These are phyloP conservation scores for Epizoanthus scotinus DNA, from an alignment of 92 coral and sea anemone species.

Conservation along the genomic window DNA sequence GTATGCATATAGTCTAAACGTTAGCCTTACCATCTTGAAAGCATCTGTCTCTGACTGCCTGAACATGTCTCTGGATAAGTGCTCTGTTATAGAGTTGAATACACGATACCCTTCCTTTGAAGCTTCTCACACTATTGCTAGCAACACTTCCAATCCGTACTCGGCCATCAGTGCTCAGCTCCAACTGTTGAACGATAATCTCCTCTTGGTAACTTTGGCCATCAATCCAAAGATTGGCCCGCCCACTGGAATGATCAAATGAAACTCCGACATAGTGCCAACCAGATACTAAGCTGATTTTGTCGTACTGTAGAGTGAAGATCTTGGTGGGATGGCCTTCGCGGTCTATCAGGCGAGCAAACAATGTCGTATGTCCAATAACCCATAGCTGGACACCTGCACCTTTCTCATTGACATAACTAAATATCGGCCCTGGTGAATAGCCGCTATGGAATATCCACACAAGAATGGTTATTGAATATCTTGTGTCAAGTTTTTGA, in stretches of 20 bases:
- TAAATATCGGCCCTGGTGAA: slow-evolving; percentile 67
- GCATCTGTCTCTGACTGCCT: slow-evolving; percentile 63
- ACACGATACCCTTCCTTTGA: slow-evolving; percentile 78
- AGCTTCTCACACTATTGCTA: slow-evolving; percentile 45
- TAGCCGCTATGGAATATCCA: slow-evolving; percentile 68
- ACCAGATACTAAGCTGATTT: slow-evolving; percentile 36
- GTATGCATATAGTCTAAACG: too few relatives aligned
- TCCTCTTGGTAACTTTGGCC: slow-evolving; percentile 48
- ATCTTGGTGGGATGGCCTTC: slow-evolving; percentile 27
- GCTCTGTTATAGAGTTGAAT: slow-evolving; percentile 74
- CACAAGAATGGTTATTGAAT: slow-evolving; percentile 68
- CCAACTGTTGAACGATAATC: slow-evolving; percentile 42
- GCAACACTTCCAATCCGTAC: slow-evolving; percentile 64
- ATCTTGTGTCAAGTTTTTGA: slow-evolving; percentile 49
- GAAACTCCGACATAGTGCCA: slow-evolving; percentile 79
- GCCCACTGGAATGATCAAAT: slow-evolving; percentile 51
- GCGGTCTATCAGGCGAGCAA: slow-evolving; percentile 50
- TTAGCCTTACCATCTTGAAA: slow-evolving; percentile 42
- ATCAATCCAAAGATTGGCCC: slow-evolving; percentile 73
- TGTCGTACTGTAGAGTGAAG: slow-evolving; percentile 38
- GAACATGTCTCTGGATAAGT: slow-evolving; percentile 45
- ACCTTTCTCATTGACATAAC: slow-evolving; percentile 42
- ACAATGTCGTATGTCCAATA: slow-evolving; percentile 45
- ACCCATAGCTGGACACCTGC: slow-evolving; percentile 64
- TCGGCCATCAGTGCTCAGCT: slow-evolving; percentile 58